These are phyloP conservation scores for Knipowitschia caucasica DNA, from an alignment of 2,797 vertebrate species.

Conservation along the genomic window DNA sequence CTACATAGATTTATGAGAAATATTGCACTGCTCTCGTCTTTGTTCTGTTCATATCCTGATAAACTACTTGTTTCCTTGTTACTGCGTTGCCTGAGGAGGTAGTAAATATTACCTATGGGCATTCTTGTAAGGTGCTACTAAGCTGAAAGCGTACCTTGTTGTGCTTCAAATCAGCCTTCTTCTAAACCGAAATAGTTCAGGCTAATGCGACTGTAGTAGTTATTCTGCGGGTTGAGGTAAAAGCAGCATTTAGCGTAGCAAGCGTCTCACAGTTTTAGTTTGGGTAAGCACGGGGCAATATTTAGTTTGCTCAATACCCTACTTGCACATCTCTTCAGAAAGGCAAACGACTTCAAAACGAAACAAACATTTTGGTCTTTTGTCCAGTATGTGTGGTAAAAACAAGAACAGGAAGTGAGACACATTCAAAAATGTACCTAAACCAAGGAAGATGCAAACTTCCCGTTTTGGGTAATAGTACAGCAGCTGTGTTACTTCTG, in stretches of 20 bases:
- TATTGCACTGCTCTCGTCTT: constrained; percentile 78
- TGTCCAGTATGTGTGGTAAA: constrained; percentile 56
- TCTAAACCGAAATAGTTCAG: constrained; percentile 37
- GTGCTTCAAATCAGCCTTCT: constrained; percentile 58
- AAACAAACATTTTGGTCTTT: constrained; percentile 68
- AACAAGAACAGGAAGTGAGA: constrained; percentile 39
- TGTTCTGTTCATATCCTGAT: constrained; percentile 54
- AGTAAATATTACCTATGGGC: constrained; percentile 40
- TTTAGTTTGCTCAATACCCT: constrained; percentile 40
- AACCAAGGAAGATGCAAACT: constrained; percentile 32
- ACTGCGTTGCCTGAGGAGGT: constrained; percentile 62
- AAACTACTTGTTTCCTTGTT: constrained; percentile 24
- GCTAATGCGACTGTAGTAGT: constrained; percentile 51
- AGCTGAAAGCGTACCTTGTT: constrained; percentile 62
- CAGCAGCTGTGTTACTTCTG: constrained; percentile 21
- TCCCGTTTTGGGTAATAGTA: constrained; percentile 34
- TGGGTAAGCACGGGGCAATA: constrained; percentile 57
- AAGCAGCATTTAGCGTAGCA: constrained; percentile 60
- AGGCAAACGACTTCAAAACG: constrained; percentile 40
- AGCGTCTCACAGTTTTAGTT: constrained; percentile 65
- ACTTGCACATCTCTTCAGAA: constrained; percentile 55
- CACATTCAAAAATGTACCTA: constrained; percentile 10
- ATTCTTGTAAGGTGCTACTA: constrained; percentile 32
- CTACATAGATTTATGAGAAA: constrained; percentile 58
- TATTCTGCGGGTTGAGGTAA: constrained; percentile 59